These are phyloP conservation scores for Danio rerio DNA, from an alignment of 2,113 vertebrate genomes.

Conservation along the genomic window GRCz12tu NC_133192.1:8695501-8696000, in stretches of 20 bases:
- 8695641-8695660: too few relatives aligned
- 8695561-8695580: too few relatives aligned
- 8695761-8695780: slow-evolving; percentile 90
- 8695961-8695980: slow-evolving; percentile 76
- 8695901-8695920: slow-evolving; percentile 94
- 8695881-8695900: slow-evolving; percentile 86
- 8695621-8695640: too few relatives aligned
- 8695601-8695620: too few relatives aligned
- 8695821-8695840: slow-evolving; percentile 86
- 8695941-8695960: slow-evolving; percentile 92
- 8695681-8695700: not conserved
- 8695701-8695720: slow-evolving; percentile 40
- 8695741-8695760: slow-evolving; percentile 91
- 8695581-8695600: too few relatives aligned
- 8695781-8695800: slow-evolving; percentile 91
- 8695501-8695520: too few relatives aligned
- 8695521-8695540: too few relatives aligned
- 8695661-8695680: too few relatives aligned
- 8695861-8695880: slow-evolving; percentile 87
- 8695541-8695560: too few relatives aligned
- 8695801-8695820: slow-evolving; percentile 88
- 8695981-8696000: slow-evolving; percentile 79
- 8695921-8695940: slow-evolving; percentile 92
- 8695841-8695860: slow-evolving; percentile 89
- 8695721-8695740: slow-evolving; percentile 85